Conservation (phyloP, 2,113 vertebrate genomes). For the Crotalus horridus region DNA sequence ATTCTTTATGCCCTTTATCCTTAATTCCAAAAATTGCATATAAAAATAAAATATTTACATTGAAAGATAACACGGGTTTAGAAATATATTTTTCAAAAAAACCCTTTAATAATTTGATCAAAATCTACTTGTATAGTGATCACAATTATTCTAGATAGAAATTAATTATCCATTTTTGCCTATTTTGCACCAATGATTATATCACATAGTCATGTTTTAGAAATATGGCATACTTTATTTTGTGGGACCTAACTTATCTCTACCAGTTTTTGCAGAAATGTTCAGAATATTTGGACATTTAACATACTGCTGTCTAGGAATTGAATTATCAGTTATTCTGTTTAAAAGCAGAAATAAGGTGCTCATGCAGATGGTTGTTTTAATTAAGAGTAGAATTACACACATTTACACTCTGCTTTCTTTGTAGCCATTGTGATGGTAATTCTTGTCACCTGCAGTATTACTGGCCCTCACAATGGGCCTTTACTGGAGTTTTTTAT, state of each 20-base stretch:
- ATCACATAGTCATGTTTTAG: not conserved
- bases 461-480: too few species aligned
- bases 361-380: not conserved
- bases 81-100: not conserved
- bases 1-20: not conserved
- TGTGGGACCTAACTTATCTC: not conserved
- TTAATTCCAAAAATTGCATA: not conserved
- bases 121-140: not conserved
- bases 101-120: not conserved
- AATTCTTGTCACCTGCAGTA: too few species aligned
- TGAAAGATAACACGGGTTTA: not conserved
- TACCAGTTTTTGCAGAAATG: not conserved
- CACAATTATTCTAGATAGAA: not conserved
- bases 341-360: not conserved
- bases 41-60: not conserved
- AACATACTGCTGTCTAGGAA: not conserved
- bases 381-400: not conserved
- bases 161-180: not conserved
- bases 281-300: not conserved
- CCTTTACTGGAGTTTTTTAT: too few species aligned
- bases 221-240: not conserved
- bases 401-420: too few species aligned
- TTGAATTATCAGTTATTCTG: not conserved
- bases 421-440: too few species aligned
- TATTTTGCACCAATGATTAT: not conserved